Conservation (phyloP, 2,113 vertebrate genomes). For the Rhabdornis inornatus region DNA sequence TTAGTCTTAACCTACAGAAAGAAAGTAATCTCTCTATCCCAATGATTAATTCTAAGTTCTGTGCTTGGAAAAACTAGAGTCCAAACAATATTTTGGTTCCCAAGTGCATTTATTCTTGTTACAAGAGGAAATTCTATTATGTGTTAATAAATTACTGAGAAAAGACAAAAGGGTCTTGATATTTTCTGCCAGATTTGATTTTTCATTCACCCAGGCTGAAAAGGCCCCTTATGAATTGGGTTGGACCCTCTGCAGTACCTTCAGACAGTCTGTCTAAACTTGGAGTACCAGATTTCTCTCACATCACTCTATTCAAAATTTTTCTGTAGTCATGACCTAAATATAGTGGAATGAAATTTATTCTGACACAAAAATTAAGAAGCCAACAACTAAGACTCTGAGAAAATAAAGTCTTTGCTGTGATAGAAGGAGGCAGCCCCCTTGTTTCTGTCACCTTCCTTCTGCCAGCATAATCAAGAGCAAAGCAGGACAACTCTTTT, state of each 20-base stretch:
- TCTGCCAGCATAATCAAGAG: not conserved
- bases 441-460: not conserved
- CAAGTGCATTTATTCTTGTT: not conserved
- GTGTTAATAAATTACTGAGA: not conserved
- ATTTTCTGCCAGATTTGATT: not conserved
- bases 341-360: not conserved
- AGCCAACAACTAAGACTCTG: not conserved
- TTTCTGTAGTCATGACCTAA: not conserved
- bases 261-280: not conserved
- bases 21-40: not conserved
- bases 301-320: not conserved
- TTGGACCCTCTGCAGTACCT: not conserved
- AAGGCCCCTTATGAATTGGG: not conserved
- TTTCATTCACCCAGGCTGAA: not conserved
- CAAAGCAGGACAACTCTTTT: not conserved
- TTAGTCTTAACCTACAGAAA: conserved; percentile 16
- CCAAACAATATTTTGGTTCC: not conserved
- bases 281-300: not conserved
- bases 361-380: not conserved
- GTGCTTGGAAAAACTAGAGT: not conserved
- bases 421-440: not conserved
- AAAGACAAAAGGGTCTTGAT: not conserved
- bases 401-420: not conserved
- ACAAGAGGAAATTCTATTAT: not conserved
- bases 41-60: not conserved